Conservation (phyloP, 2,113 vertebrate genomes). For the Menura novaehollandiae region DNA sequence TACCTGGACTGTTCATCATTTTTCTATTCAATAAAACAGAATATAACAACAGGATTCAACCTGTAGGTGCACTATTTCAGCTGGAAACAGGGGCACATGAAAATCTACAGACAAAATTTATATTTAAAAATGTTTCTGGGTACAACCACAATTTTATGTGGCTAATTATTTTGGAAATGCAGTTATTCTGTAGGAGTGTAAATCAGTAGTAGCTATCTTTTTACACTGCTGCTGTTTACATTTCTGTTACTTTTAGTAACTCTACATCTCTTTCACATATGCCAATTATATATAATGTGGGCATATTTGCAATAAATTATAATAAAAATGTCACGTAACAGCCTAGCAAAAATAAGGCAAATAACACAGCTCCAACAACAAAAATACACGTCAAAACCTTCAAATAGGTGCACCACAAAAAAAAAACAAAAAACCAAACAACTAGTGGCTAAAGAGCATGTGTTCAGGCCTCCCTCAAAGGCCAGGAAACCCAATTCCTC, state of each 20-base stretch:
- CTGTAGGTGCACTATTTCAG: neutral
- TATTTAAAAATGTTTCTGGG: neutral
- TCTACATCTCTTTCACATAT: neutral
- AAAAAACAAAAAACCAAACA: neutral
- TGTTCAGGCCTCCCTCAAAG: neutral
- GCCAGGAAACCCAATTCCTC: neutral
- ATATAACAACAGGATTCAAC: neutral
- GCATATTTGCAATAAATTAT: neutral
- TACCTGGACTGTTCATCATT: conserved; percentile 10
- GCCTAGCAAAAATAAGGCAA: neutral
- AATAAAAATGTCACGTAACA: neutral
- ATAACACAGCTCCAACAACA: neutral
- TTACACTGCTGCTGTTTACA: neutral
- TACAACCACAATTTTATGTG: neutral
- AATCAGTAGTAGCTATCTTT: neutral
- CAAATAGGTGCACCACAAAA: neutral
- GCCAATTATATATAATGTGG: neutral
- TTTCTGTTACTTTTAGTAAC: neutral
- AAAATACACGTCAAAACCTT: neutral
- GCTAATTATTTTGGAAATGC: neutral
- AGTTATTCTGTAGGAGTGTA: neutral
- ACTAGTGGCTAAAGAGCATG: neutral
- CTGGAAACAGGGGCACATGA: neutral
- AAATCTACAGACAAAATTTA: neutral
- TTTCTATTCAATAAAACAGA: neutral